Base-by-base conservation (phyloP, 2,797 vertebrate genomes). In the Muscicapa comitata region DNA sequence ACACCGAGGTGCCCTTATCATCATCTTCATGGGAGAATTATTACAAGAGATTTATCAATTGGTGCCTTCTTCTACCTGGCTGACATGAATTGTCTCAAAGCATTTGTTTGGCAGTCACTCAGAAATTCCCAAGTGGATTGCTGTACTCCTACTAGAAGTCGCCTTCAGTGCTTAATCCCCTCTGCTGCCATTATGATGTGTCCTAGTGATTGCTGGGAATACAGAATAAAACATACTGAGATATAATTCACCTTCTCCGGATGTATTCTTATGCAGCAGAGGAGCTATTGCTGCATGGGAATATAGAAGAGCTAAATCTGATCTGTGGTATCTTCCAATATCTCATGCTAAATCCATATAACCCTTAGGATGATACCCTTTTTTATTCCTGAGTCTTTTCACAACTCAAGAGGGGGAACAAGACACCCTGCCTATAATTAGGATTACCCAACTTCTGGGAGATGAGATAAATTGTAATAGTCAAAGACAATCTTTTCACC, bases 161-260 rank as follows among this genome's bases (percentile, higher is more conserved):
- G 80, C 78, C 61, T 93, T 92, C 59, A 42, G 55, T 68, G 43
- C 54, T 86, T 95, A 91, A 83, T 95, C 87, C 37, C 17, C 33
- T 90, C 76, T 59, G 47, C 19, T 91, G 24, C 67, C 68, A 88
- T 70, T 81, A 81, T 66, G 37, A 76, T 92, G 48, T 45, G 37
- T 70, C 73, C 59, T 76, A 62, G 48, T 1, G 0, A 62, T 78
- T 84, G 33, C 48, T 84, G 70, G 62, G 42, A 90, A 65, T 68
- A 72, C 26, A 78, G 55, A 86, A 86, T 77, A 84, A 90, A 94
- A 70, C 75, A 48, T 63, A 48, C 62, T 92, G 70, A 84, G 47
- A 73, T 47, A 48, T 11, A 76, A 66, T 53, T 92, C 86, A 75
- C 58, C 29, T 78, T 75, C 54, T 33, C 35, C 54, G 47, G n/a